Evolutionary conservation across 64 coral and sea anemone species (phyloP), one percentile per base, ranked within the genome.

Genomic region (Montipora capricornis): DNA sequence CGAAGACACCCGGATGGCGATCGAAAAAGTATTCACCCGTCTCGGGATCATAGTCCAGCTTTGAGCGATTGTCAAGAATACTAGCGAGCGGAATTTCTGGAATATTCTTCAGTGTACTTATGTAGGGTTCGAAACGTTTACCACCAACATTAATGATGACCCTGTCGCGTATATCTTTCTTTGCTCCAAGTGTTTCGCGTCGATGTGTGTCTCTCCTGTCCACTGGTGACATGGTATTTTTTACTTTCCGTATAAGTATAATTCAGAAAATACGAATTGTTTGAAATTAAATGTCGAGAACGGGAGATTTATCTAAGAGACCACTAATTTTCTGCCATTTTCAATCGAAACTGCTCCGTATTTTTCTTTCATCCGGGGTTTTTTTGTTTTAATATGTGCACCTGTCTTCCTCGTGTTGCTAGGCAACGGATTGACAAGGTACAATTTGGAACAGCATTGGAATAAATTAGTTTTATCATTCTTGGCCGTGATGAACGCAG

Each of bases 11-110:
- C 20, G 98, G 98, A 91, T 99, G 98, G 81, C 98, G 93, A 66
- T 99, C 98, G 37, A 99, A 99, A 73, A 99, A 99, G 80, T 96
- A 96, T 74, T 99, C 98, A 7, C 98, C 98, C 5, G 89, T 92
- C 53, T 99, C 98, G 1, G 92, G 89, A 49, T 99, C 98, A 20
- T 96, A 99, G 64, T 99, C 98, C 3, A 99, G 75, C 46, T 99
- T 99, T 15, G 80, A 57, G 20, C 94, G 96, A 50, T 96, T 96
- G 4, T 96, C 92, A n/a, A 92, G 87, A 46, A 99, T 96, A 48
- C 91, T 91, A 1, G 92, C 85, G 9, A 99, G 93, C 11, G 98
- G 98, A 62, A 99, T 90, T 75, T 99, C 95, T 15, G 98, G 94
- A 6, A 96, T 94, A 66, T 99, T 99, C 81, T 78, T 91, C 46